Percentiles rank a stretch among this genome's conserved stretches.
These are phyloP conservation scores for Euwallacea fornicatus DNA, from an alignment of 1,140 invertebrate species.

Conservation along the genomic window DNA sequence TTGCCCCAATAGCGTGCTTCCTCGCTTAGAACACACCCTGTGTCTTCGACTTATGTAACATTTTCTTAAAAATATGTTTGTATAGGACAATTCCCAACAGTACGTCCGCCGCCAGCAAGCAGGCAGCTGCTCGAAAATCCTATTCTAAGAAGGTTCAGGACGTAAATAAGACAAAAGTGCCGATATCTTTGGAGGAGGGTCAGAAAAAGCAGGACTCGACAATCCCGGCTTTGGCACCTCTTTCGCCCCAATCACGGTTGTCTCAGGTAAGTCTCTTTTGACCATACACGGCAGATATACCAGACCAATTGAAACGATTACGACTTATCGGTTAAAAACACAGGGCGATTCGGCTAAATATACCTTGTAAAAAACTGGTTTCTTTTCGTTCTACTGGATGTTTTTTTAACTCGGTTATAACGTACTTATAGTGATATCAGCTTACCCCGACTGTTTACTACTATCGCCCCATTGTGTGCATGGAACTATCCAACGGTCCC, in stretches of 20 bases:
- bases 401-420: too few species aligned
- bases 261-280: conserved; percentile 9
- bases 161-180: conserved; percentile 38
- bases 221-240: conserved; percentile 14
- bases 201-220: not conserved
- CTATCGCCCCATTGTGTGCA: too few species aligned
- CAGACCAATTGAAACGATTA: too few species aligned
- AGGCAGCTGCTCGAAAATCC: conserved; percentile 8
- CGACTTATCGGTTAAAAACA: too few species aligned
- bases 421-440: too few species aligned
- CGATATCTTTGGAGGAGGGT: conserved; percentile 1
- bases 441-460: too few species aligned
- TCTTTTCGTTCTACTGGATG: too few species aligned
- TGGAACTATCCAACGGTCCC: too few species aligned
- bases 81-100: conserved; percentile 14
- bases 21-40: too few species aligned
- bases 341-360: not conserved
- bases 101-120: not conserved
- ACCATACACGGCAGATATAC: too few species aligned
- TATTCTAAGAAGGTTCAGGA: conserved; percentile 10
- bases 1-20: too few species aligned
- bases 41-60: too few species aligned
- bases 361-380: not conserved
- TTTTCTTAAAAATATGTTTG: not conserved
- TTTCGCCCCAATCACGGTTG: conserved; percentile 9